These are phyloP conservation scores for Oreonectes daqikongensis DNA, from an alignment of 2,797 vertebrate genomes.

Conservation along the genomic window DNA sequence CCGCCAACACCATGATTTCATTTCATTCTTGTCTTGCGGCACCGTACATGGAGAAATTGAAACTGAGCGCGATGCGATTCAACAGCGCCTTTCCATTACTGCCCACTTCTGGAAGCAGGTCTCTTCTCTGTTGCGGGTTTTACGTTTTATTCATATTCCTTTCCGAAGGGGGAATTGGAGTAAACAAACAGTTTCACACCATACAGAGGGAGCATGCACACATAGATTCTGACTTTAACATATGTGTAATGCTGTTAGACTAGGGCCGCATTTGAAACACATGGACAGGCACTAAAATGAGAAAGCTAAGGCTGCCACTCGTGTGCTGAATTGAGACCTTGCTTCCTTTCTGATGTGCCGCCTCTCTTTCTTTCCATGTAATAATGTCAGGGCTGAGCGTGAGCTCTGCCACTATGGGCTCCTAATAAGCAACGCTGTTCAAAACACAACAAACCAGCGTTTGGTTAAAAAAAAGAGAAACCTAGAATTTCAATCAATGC, in stretches of 20 bases:
- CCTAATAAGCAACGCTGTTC: constrained; percentile 66
- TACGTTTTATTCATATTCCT: constrained; percentile 23
- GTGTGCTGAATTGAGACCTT: not conserved
- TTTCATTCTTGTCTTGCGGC: constrained; percentile 41
- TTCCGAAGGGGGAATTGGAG: constrained; percentile 2
- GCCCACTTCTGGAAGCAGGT: constrained; percentile 44
- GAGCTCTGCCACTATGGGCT: constrained; percentile 53
- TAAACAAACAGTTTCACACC: constrained; percentile 22
- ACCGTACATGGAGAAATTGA: constrained; percentile 39
- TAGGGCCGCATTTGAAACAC: not conserved
- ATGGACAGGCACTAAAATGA: constrained; percentile 10
- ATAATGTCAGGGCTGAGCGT: constrained; percentile 50
- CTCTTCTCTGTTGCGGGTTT: constrained; percentile 36
- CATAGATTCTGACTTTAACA: not conserved
- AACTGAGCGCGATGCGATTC: constrained; percentile 45
- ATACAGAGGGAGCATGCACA: not conserved
- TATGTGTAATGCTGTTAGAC: not conserved
- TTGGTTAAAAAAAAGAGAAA: constrained; percentile 45
- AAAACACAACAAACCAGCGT: constrained; percentile 60
- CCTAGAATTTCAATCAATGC: constrained; percentile 65
- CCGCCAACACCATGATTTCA: constrained; percentile 36
- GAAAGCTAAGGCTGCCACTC: constrained; percentile 2
- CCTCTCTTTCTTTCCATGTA: constrained; percentile 47
- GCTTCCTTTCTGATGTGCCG: constrained; percentile 25
- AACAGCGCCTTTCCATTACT: constrained; percentile 44